These are phyloP conservation scores for Apamea monoglypha DNA, from an alignment of 2,888 invertebrate genomes.

Conservation along the genomic window DNA sequence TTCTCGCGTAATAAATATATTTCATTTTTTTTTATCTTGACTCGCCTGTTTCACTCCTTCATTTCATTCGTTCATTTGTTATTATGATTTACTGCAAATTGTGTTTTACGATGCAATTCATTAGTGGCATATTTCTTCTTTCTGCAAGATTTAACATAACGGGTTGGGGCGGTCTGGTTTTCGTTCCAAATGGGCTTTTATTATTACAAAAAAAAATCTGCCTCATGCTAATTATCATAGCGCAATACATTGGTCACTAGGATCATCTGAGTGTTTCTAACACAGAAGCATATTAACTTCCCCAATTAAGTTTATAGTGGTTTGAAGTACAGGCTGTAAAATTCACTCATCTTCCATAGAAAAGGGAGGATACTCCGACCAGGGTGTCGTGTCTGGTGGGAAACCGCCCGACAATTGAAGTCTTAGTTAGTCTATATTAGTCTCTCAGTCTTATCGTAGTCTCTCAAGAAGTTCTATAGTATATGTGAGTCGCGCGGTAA, in stretches of 20 bases:
- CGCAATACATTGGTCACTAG: background rate
- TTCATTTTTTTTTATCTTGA: constrained; percentile 3
- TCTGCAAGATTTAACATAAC: background rate
- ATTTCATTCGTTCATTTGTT: constrained; percentile 22
- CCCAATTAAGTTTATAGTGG: background rate
- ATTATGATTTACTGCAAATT: constrained; percentile 44
- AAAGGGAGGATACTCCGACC: no score
- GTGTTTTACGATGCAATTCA: constrained; percentile 35
- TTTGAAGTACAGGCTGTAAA: no score
- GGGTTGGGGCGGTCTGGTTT: background rate
- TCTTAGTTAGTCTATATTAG: no score
- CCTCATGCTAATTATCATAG: background rate
- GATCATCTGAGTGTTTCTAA: background rate
- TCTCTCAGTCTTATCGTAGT: no score
- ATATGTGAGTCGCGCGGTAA: no score
- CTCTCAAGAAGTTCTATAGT: no score
- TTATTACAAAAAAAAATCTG: background rate
- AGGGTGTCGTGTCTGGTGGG: no score
- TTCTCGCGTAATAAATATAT: background rate
- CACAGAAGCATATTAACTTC: background rate
- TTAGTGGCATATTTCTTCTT: background rate
- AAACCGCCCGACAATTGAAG: no score
- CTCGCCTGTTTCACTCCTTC: constrained; percentile 11
- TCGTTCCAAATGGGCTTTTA: background rate
- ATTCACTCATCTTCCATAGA: no score